phyloP scores from a whole-genome alignment of 2,888 invertebrate species.

The Drosophila anceps region DNA sequence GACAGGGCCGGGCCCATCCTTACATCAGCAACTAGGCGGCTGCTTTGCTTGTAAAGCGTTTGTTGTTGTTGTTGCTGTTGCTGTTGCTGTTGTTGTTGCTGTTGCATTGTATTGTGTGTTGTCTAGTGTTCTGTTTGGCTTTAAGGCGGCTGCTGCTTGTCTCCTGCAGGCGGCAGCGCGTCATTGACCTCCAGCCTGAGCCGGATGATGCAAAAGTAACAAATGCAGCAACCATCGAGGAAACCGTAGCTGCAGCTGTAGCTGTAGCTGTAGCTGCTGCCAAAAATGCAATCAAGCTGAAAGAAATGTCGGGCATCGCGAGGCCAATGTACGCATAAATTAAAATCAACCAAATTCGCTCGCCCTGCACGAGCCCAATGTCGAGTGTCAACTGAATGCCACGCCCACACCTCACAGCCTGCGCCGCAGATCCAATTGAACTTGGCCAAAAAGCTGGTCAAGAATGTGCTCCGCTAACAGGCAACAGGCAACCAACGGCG shows the following conservation, averaged over 20 bases:
- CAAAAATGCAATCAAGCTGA: conserved; percentile 56
- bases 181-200: conserved; percentile 61
- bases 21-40: conserved; percentile 16
- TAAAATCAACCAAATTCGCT: conserved; percentile 41
- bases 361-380: conserved; percentile 20
- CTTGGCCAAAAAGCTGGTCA: conserved; percentile 49
- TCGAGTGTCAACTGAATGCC: conserved; percentile 45
- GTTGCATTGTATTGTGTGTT: conserved; percentile 38
- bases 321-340: conserved; percentile 71
- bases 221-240: conserved; percentile 12
- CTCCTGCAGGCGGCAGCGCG: conserved; percentile 50
- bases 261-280: background rate
- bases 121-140: conserved; percentile 44
- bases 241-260: background rate
- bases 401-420: conserved; percentile 19
- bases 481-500: background rate
- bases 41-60: conserved; percentile 49
- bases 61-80: conserved; percentile 27
- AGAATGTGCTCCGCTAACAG: conserved; percentile 50
- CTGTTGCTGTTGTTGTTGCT: conserved; percentile 35
- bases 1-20: conserved; percentile 44
- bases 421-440: conserved; percentile 50
- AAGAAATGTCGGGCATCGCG: conserved; percentile 49
- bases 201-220: conserved; percentile 25
- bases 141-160: conserved; percentile 57